A percentile compares a stretch with the other conserved stretches of the same genome.
Evolutionary conservation across 2,113 vertebrate genomes (phyloP).

Genomic region (Zosterops hypoxanthus): DNA sequence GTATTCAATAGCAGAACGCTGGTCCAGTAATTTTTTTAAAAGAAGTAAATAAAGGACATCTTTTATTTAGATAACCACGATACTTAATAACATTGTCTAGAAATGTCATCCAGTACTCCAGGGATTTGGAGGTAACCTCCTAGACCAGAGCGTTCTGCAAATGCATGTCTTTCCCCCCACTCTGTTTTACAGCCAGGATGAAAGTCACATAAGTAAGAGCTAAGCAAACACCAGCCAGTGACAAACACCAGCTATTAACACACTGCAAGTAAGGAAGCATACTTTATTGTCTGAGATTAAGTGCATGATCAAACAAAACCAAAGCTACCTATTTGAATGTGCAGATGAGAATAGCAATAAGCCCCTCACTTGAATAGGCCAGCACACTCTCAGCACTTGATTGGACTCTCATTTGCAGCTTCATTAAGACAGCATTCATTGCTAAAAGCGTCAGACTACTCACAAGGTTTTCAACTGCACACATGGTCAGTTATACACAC

Average conservation of each 20-base stretch:
- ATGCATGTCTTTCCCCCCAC: neutral
- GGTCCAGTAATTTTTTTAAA: neutral
- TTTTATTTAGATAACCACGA: neutral
- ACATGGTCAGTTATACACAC: neutral
- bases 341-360: neutral
- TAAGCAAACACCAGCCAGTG: neutral
- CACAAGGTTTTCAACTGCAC: neutral
- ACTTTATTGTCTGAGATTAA: neutral
- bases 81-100: neutral
- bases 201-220: neutral
- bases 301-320: neutral
- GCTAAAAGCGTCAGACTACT: neutral
- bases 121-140: neutral
- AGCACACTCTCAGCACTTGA: rapidly evolving
- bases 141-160: neutral
- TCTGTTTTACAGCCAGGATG: neutral
- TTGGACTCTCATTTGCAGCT: neutral
- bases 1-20: neutral
- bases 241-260: neutral
- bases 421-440: neutral
- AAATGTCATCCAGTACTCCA: neutral
- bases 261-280: neutral
- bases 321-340: neutral
- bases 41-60: neutral
- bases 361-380: rapidly evolving